Evolutionary conservation across 2,797 vertebrate species (phyloP).

Genomic region (Setipinna tenuifilis): DNA sequence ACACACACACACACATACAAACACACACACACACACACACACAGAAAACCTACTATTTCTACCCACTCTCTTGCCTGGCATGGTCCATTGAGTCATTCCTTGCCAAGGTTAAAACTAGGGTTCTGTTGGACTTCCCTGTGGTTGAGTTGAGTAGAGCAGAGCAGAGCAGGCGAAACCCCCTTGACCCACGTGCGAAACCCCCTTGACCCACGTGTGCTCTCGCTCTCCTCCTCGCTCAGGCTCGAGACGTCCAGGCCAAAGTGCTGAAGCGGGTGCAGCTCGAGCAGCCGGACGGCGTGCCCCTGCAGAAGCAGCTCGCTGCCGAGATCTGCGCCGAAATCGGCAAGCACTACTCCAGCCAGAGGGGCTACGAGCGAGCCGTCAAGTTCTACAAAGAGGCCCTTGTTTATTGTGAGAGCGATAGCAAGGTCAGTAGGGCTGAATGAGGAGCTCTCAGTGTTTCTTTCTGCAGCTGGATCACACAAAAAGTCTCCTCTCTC

Average conservation of each 20-base stretch:
- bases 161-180: too few species aligned
- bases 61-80: background rate
- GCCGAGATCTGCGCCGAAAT: slow-evolving; percentile 96
- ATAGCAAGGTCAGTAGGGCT: slow-evolving; percentile 89
- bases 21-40: background rate
- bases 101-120: background rate
- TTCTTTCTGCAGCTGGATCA: slow-evolving; percentile 73
- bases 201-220: too few species aligned
- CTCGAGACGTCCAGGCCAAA: slow-evolving; percentile 90
- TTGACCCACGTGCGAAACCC: too few species aligned
- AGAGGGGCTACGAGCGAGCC: slow-evolving; percentile 92
- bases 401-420: slow-evolving; percentile 94
- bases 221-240: slow-evolving; percentile 67
- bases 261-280: slow-evolving; percentile 91
- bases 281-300: slow-evolving; percentile 90
- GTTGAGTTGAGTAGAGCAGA: background rate
- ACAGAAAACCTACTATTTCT: background rate
- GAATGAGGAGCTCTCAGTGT: slow-evolving; percentile 72
- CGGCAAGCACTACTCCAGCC: slow-evolving; percentile 91
- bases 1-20: too few species aligned
- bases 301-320: slow-evolving; percentile 88
- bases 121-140: background rate
- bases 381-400: slow-evolving; percentile 99
- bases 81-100: background rate
- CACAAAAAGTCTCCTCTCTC: slow-evolving; percentile 51